These are phyloP conservation scores for Lasioglossum villosulum DNA, from an alignment of 2,888 invertebrate species.

Conservation along the genomic window DNA sequence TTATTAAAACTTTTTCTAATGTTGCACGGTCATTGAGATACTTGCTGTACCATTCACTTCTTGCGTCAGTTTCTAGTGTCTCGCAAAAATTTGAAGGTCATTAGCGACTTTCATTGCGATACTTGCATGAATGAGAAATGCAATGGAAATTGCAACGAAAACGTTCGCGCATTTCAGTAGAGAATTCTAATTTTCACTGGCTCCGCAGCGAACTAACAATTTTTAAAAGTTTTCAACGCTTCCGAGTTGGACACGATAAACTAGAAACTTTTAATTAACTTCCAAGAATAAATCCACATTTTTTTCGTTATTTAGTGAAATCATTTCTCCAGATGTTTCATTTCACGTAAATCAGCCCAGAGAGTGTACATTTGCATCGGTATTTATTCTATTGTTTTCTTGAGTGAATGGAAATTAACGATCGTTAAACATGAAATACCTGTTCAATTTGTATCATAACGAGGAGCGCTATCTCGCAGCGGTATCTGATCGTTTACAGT, in stretches of 20 bases:
- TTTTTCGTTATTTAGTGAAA: neutral
- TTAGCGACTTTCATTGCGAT: neutral
- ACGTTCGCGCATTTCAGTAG: neutral
- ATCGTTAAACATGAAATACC: neutral
- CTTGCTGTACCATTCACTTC: neutral
- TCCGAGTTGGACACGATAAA: neutral
- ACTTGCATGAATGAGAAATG: neutral
- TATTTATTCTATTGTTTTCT: neutral
- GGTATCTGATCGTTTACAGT: neutral
- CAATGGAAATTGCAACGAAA: too few relatives aligned
- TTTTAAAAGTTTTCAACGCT: neutral
- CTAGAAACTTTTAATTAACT: neutral
- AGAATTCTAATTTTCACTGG: neutral
- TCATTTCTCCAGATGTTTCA: neutral
- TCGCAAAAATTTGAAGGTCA: neutral
- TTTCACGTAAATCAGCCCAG: neutral
- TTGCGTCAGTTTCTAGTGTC: neutral
- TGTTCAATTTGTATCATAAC: neutral
- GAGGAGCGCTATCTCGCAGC: neutral
- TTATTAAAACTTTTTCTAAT: neutral
- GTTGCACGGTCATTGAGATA: neutral
- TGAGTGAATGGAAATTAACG: neutral
- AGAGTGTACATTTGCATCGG: neutral
- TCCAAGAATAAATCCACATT: too few relatives aligned
- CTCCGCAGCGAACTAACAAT: neutral